A percentile compares a stretch with the other conserved stretches of the same genome.
Conservation (phyloP, 2,113 vertebrate species). For the Perccottus glenii region DNA sequence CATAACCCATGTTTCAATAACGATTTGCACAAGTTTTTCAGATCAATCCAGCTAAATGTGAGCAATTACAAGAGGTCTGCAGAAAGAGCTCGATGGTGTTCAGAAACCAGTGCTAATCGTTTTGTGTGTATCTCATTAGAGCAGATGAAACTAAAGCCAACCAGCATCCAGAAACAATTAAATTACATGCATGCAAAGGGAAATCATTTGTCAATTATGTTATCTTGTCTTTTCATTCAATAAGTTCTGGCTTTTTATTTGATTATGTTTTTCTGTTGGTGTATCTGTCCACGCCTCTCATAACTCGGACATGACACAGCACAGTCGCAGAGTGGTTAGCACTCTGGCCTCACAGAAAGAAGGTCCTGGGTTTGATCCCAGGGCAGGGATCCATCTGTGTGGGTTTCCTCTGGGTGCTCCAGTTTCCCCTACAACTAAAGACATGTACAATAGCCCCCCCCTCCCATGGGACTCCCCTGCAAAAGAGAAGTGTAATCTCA, state of each 20-base stretch:
- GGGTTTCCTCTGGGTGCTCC: too few species aligned
- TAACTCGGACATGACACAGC: conserved; percentile 42
- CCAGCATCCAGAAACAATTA: conserved; percentile 64
- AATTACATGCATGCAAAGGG: conserved; percentile 64
- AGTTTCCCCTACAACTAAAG: too few species aligned
- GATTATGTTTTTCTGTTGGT: conserved; percentile 42
- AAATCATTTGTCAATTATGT: conserved; percentile 71
- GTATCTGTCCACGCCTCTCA: conserved; percentile 26
- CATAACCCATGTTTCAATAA: background rate
- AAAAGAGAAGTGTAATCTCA: too few species aligned
- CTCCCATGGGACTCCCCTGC: too few species aligned
- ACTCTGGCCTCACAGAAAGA: too few species aligned
- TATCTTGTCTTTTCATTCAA: conserved; percentile 62
- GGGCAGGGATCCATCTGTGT: too few species aligned
- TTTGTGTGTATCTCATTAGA: conserved; percentile 64
- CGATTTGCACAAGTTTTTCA: conserved; percentile 13
- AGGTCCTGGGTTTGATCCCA: too few species aligned
- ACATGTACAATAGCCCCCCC: too few species aligned
- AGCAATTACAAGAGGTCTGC: conserved; percentile 33
- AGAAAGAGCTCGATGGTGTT: conserved; percentile 36
- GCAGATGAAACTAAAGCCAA: conserved; percentile 64
- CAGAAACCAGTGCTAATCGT: conserved; percentile 54
- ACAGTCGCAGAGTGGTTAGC: background rate
- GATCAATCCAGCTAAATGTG: conserved; percentile 17
- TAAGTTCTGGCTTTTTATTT: conserved; percentile 33